Base-by-base conservation (phyloP, 2,113 vertebrate species). In the Phylloscopus whistleri region DNA sequence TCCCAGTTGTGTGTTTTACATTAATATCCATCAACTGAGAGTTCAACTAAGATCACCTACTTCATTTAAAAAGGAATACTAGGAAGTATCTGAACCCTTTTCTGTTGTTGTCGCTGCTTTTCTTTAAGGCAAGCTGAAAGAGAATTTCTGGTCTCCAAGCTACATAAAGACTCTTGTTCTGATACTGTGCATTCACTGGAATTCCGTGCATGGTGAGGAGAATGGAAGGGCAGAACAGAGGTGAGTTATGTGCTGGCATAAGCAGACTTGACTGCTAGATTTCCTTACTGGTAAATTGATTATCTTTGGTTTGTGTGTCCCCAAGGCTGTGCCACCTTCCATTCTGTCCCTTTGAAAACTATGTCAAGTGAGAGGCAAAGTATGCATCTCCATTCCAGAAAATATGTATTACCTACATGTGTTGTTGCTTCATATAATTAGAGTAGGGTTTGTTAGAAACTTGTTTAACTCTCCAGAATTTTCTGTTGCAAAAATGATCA, bases 81-180 rank as follows among this genome's bases (percentile, higher is more conserved):
- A 73, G 43, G 52, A 91, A 85, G 76, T 51, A 82, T 9, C 15
- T n/a, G 73, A 85, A 64, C 11, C 6, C 3, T 84, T 53, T 55
- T 53, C 58, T 35, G 15, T n/a, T 52, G 14, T 35, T 46, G 18
- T 9, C 28, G 24, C 17, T 64, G 26, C 28, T 37, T 30, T 49
- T 56, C 26, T 43, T 70, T 43, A 62, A 90, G 80, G 83, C 95
- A 90, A 92, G 79, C 62, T 90, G 63, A 69, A 95, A 91, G 88
- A 78, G 79, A 84, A 92, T 73, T 76, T 62, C 55, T 84, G 31
- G n/a, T 77, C 60, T 80, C 33, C 46, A 49, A 79, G 83, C 28
- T 53, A 46, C 39, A 80, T 41, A 75, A 76, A 87, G 84, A 77
- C 67, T 55, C 77, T 66, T 90, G 31, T 84, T 96, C 84, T 89